These are phyloP conservation scores for Trichogramma pretiosum DNA, from an alignment of 1,140 invertebrate genomes.

Conservation along the genomic window DNA sequence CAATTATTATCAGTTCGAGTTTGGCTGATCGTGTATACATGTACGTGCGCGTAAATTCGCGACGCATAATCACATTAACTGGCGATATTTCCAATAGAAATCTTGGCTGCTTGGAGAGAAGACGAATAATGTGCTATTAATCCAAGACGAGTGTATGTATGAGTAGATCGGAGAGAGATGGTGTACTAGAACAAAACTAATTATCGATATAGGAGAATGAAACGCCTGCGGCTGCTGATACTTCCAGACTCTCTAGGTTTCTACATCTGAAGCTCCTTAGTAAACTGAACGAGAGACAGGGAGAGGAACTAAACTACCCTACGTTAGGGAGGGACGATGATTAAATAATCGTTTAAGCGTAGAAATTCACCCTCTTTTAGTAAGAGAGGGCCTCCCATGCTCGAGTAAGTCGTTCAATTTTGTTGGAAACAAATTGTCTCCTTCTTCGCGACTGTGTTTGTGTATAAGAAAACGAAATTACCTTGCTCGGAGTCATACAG, in stretches of 20 bases:
- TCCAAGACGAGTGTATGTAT: not conserved
- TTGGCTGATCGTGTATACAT: not conserved
- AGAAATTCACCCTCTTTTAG: slow-evolving; percentile 5
- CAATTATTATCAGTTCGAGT: not conserved
- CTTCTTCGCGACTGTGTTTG: not conserved
- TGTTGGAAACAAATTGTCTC: slow-evolving; percentile 5
- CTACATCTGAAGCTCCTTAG: too few relatives aligned
- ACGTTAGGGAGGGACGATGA: not conserved
- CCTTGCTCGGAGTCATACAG: too few relatives aligned
- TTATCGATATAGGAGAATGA: slow-evolving; percentile 6
- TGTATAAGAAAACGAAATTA: slow-evolving; percentile 6
- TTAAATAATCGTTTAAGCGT: slow-evolving; percentile 16
- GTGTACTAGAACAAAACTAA: slow-evolving; percentile 12
- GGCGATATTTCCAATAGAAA: not conserved
- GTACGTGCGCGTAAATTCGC: not conserved
- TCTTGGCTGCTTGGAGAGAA: not conserved
- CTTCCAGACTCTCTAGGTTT: too few relatives aligned
- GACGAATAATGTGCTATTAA: not conserved
- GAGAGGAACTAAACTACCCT: not conserved
- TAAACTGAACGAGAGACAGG: not conserved
- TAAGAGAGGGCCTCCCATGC: slow-evolving; percentile 8
- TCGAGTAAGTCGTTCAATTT: slow-evolving; percentile 13
- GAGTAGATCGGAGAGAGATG: too few relatives aligned
- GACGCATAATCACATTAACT: not conserved
- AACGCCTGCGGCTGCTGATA: too few relatives aligned